Base-by-base conservation (phyloP, 2,888 invertebrate species). In the Chaetogeoica ovagalla region DNA sequence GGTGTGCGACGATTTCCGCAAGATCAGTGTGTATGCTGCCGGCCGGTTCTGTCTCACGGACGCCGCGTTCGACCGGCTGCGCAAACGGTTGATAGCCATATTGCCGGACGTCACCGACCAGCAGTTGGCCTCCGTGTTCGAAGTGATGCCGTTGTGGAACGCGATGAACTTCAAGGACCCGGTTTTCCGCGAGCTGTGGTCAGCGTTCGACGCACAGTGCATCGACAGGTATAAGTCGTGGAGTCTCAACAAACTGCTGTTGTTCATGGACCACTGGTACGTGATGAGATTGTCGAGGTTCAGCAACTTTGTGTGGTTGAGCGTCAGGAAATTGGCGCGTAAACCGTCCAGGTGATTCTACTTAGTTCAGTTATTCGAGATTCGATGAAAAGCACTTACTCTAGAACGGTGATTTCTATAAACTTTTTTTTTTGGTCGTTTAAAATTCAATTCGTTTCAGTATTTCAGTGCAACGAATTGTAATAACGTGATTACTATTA, bases 221-320 rank as follows among this genome's bases (percentile, higher is more conserved):
- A 43, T 81, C 5, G 43, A 57, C 9, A 62, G 81, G 19, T 43
- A 59, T 15, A 39, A 19, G 9, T 11, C 43, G 17, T 82, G 82
- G 82, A 52, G 62, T 6, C 39, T 60, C 1, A 55, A 82, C 55
- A 69, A 74, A 52, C 62, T 73, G 23, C 52, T 82, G 23, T 48
- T 82, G n/a, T 59, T 52, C 21, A 82, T 82, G 82, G 82, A 82
- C 52, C 70, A 82, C 63, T 82, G 82, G 68, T 82, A 82, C 43
- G 52, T 81, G 3, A 63, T 82, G 43, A 55, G n/a, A 6, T 48
- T 82, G 6, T 48, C 81, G 15, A 65, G 72, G 15, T 63, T 68
- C 6, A 82, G 82, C 39, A 68, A 82, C 17, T 81, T 82, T 43
- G 81, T 81, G 2, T 81, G 76, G 81, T 2, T 75, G 7, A 65